A percentile compares a stretch with the other conserved stretches of the same genome.
phyloP scores from a whole-genome alignment of 1,140 invertebrate genomes.

The Colletes latitarsis region DNA sequence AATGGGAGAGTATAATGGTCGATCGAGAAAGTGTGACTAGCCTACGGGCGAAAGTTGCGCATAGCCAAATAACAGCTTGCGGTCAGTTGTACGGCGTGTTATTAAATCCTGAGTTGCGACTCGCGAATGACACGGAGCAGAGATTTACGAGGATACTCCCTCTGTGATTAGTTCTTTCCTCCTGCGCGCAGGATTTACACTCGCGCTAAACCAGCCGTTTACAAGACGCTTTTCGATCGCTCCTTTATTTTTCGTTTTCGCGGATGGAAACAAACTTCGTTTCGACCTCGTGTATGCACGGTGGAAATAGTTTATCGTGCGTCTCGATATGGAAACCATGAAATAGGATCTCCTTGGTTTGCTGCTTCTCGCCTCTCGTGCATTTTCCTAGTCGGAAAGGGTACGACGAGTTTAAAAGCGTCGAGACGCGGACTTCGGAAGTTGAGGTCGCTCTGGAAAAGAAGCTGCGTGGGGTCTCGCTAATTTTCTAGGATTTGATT shows the following conservation, averaged over 20 bases:
- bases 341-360: background rate
- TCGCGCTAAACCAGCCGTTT: conserved; percentile 1
- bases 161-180: conserved; percentile 75
- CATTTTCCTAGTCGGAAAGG: no score
- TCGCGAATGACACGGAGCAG: conserved; percentile 72
- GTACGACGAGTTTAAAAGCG: no score
- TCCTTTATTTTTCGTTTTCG: background rate
- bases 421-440: no score
- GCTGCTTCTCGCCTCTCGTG: no score
- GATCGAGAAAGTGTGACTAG: conserved; percentile 50
- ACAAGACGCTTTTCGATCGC: conserved; percentile 5
- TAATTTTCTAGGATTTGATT: background rate
- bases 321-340: conserved; percentile 2
- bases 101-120: conserved; percentile 77
- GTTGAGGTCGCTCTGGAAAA: no score
- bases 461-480: no score
- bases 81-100: conserved; percentile 69
- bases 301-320: conserved; percentile 7
- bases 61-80: conserved; percentile 77
- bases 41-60: conserved; percentile 56
- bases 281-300: background rate
- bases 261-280: background rate
- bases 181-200: conserved; percentile 57
- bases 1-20: background rate
- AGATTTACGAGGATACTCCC: conserved; percentile 72